Evolutionary conservation across 2,888 invertebrate species (phyloP).

Genomic region (Drosophila histrio): DNA sequence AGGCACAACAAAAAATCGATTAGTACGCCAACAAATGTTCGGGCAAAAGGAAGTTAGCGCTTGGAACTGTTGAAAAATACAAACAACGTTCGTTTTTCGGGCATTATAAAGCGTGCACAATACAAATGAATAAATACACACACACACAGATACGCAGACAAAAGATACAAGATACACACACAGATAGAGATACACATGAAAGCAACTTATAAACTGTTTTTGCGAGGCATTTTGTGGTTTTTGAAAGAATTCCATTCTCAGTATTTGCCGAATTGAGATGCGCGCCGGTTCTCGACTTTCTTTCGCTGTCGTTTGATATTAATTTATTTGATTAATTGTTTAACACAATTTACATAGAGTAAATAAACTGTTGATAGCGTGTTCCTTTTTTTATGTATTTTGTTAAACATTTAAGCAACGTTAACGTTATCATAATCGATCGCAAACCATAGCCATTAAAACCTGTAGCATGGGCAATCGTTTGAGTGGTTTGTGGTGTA

Average conservation of each 20-base stretch:
- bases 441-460: slow-evolving; percentile 27
- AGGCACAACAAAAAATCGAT: slow-evolving; percentile 63
- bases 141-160: slow-evolving; percentile 12
- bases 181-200: slow-evolving; percentile 27
- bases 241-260: slow-evolving; percentile 79
- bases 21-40: slow-evolving; percentile 59
- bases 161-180: slow-evolving; percentile 10
- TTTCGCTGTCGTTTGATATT: background rate
- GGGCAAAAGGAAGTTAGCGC: slow-evolving; percentile 55
- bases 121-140: slow-evolving; percentile 31
- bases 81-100: slow-evolving; percentile 45
- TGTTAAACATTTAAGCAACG: background rate
- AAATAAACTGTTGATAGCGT: background rate
- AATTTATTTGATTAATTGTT: slow-evolving; percentile 14
- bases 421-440: slow-evolving; percentile 30
- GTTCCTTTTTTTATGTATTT: background rate
- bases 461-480: slow-evolving; percentile 83
- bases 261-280: slow-evolving; percentile 82
- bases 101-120: slow-evolving; percentile 43
- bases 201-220: slow-evolving; percentile 64
- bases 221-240: slow-evolving; percentile 77
- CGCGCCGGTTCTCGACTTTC: slow-evolving; percentile 66
- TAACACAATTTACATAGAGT: background rate
- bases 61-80: slow-evolving; percentile 52
- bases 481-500: slow-evolving; percentile 83